Base-by-base conservation (phyloP, 2,113 vertebrate genomes). In the Arenaria interpres region DNA sequence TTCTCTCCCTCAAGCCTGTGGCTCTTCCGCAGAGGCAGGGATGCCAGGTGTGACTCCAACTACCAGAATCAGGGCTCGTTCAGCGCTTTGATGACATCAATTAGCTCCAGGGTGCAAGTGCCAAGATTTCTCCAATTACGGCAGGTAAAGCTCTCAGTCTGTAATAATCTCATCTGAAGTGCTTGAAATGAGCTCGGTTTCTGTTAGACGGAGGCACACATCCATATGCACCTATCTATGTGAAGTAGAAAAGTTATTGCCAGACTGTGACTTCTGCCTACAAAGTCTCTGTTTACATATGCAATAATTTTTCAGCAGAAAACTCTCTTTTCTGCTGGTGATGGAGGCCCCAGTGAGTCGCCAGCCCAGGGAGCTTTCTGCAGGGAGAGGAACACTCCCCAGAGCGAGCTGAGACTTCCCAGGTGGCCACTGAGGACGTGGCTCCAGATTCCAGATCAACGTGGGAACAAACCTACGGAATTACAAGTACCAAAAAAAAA, bases 41-140 rank as follows among this genome's bases (percentile, higher is more conserved):
- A 71, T 37, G 78, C 97, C 98, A 98, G 98, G 98, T 98, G 98
- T 94, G 94, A 89, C 95, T 96, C 91, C 96, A 97, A 97, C 95
- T 96, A 95, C 96, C 88, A 82, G 83, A 97, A 97, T 97, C 96
- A 97, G 97, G 95, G 63, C 84, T 97, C 95, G 43, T 94, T 97
- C 95, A 64, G 59, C 11, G 80, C 96, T 97, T 97, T 97, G 96
- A 97, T 97, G 96, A 83, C 81, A 93, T 95, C 97, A 95, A 97
- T 98, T 98, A 98, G 76, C 96, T 93, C 90, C 92, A 88, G 90
- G 91, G 96, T 88, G 85, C 93, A 79, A 96, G 85, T 20, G 79
- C 96, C 95, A 96, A 94, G 96, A 88, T 96, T 96, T 72, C 95
- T 94, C 94, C 96, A 92, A 94, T 97, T 97, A 97, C 77, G n/a